Base-by-base conservation (phyloP, 2,888 invertebrate genomes). In the Hipparchia semele region DNA sequence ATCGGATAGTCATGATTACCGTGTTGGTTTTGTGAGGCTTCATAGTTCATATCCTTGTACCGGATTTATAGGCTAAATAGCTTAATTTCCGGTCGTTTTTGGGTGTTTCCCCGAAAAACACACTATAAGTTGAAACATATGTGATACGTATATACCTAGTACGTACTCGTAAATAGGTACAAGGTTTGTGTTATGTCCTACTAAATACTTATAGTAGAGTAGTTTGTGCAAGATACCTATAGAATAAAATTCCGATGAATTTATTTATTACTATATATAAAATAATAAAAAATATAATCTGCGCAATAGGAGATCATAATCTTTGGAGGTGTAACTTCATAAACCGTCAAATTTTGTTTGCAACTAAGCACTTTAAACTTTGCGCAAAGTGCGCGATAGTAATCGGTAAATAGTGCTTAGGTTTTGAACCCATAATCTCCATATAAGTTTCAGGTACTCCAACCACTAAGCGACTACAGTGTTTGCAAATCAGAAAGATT, bases 1-100 rank as follows among this genome's bases (percentile, higher is more conserved):
- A 73, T 62, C 12, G 62, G 45, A 68, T 60, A 65, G 65, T 65
- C 70, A 70, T 45, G 74, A 67, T 68, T 61, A 72, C 49, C 33
- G 68, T 53, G 67, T 68, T 61, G 59, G 33, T 65, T 72, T 73
- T 64, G 65, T 60, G 12, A 33, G 45, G 33, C 69, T 60, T 64
- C 60, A 68, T 67, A 45, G 53, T 60, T 64, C 60, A 65, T 67
- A 45, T 58, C 58, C 46, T 51, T 53, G 6, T 51, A 6, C 23
- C 53, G 65, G 65, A 65, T 65, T 23, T 64, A 9, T 23, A 65
- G 6, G 65, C 53, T 64, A 65, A 65, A 51, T 33, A 51, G 53
- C 51, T 65, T 51, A 65, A 65, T 65, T 65, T 65, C 65, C 65
- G 65, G 65, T 65, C 10, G 51, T 64, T 65, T 65, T 23, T 51